A percentile compares a stretch with the other conserved stretches of the same genome.
Evolutionary conservation across 2,797 vertebrate genomes (phyloP).

Genomic region (Meda fulgida): DNA sequence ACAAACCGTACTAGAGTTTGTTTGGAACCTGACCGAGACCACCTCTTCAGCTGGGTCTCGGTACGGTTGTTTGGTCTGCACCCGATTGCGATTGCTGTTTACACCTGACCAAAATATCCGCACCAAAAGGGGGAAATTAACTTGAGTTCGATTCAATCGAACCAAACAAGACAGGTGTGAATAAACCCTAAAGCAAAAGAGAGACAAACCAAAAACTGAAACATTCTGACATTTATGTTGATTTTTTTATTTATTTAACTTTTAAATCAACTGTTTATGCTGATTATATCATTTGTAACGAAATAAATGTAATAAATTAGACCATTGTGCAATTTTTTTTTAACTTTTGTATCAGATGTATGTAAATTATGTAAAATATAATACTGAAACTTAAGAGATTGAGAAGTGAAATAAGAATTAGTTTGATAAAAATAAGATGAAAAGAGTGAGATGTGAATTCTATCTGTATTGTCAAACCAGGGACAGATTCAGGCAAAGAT

Average conservation of each 20-base stretch:
- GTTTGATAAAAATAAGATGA: background rate
- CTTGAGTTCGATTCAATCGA: no score
- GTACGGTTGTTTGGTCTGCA: no score
- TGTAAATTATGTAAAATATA: background rate
- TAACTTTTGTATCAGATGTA: background rate
- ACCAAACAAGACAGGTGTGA: no score
- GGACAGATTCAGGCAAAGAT: constrained; percentile 41
- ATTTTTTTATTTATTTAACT: background rate
- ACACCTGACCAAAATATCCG: no score
- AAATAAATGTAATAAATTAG: background rate
- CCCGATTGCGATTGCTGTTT: no score
- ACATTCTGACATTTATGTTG: background rate
- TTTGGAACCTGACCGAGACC: no score
- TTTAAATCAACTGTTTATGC: background rate
- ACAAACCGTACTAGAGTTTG: no score
- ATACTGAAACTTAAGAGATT: background rate
- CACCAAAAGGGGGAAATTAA: no score
- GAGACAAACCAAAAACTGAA: background rate
- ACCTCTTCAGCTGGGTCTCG: no score
- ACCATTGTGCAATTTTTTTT: no score
- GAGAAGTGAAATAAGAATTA: background rate
- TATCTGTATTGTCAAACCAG: background rate
- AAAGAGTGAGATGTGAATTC: no score
- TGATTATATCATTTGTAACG: background rate
- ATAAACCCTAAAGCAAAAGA: background rate